Evolutionary conservation across 35 echinoderm and acorn worm genomes (phyloP), one percentile per base, ranked within the genome.

Genomic region (Acanthaster planci): DNA sequence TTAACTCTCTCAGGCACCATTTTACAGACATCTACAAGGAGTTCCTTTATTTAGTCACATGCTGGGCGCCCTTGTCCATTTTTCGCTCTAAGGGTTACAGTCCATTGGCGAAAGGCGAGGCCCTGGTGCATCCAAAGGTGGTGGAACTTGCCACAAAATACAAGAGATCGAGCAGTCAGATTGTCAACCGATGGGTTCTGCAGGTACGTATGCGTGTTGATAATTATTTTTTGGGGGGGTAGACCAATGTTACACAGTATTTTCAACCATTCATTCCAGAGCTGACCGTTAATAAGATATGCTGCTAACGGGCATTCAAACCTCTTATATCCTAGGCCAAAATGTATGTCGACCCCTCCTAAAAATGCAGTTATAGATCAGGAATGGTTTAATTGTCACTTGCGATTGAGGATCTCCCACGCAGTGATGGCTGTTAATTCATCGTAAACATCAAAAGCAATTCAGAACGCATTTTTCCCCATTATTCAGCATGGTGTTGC

Each of bases 141-240:
- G 12, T 81, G n/a, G 51, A 47, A n/a, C 42, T 81, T 44, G 79
- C 79, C 15, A 32, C 21, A 22, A 32, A 81, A 29, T 52, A 81
- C 17, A 7, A 54, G 15, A 34, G 51, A 7, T 51, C 40, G 1
- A 30, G 40, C 27, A 34, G 40, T n/a, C 79, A 55, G 32, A 32
- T 81, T 34, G 8, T 51, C 0, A 81, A 7, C 30, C 40, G 47
- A 7, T 81, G 79, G 79, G 31, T 81, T 15, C 18, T 52, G 22
- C 39, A 81, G 79, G 79, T 81, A 52, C 15, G 79, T 37, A 37
- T 37, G 17, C 38, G 42, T 47, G 42, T 6, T 47, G 21, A 51
- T 51, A 38, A 2, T 1, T 14, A 35, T 9, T n/a, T 59, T 59
- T 59, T 8, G 27, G 5, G 17, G 18, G 2, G 12, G 2, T n/a